These are phyloP conservation scores for Platerodrilus igneus DNA, from an alignment of 2,888 invertebrate genomes.

Conservation along the genomic window DNA sequence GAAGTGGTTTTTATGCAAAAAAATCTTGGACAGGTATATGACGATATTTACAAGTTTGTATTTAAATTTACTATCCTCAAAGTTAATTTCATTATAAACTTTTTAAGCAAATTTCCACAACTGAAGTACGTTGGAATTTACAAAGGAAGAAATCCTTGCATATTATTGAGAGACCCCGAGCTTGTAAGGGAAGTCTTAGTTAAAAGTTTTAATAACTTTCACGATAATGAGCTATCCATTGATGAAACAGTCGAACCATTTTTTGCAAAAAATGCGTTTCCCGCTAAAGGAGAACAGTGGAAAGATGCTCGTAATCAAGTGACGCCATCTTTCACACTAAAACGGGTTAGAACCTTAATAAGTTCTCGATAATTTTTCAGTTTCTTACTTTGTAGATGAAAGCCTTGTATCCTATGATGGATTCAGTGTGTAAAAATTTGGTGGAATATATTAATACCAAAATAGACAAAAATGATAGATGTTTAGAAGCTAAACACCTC, in stretches of 20 bases:
- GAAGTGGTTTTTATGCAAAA: too few relatives aligned
- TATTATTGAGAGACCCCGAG: constrained; percentile 42
- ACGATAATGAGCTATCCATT: constrained; percentile 40
- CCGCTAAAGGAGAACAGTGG: constrained; percentile 50
- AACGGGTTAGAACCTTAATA: constrained; percentile 46
- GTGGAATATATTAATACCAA: constrained; percentile 35
- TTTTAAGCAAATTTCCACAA: constrained; percentile 35
- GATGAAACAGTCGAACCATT: constrained; percentile 48
- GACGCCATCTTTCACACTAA: constrained; percentile 50
- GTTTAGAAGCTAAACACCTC: constrained; percentile 47
- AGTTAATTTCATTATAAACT: neutral
- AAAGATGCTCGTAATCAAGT: constrained; percentile 48
- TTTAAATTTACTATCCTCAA: constrained; percentile 2
- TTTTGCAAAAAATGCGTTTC: constrained; percentile 49
- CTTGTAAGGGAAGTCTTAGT: constrained; percentile 38
- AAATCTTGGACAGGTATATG: too few relatives aligned
- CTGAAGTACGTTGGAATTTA: constrained; percentile 41
- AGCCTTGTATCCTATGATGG: constrained; percentile 49
- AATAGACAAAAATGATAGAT: too few relatives aligned
- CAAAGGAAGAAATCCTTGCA: constrained; percentile 34
- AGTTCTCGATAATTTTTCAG: constrained; percentile 37
- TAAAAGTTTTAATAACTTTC: constrained; percentile 43
- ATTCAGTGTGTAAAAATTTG: constrained; percentile 46
- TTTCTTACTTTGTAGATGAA: constrained; percentile 41
- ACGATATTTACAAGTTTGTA: neutral